Percentiles rank a stretch among this genome's conserved stretches.
These are phyloP conservation scores for Napeogenes sylphis DNA, from an alignment of 2,888 invertebrate genomes.

Conservation along the genomic window DNA sequence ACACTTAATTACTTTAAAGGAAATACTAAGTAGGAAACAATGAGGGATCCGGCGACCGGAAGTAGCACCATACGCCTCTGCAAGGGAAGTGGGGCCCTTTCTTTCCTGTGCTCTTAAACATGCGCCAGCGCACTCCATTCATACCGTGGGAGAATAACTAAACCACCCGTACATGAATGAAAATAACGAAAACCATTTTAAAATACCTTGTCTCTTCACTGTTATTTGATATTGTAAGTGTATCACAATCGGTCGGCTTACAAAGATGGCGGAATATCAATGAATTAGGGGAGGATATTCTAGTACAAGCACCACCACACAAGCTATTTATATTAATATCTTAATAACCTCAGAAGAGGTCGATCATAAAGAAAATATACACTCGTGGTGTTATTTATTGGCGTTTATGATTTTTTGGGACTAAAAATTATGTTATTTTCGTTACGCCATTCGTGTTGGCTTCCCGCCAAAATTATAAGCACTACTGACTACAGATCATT, in stretches of 20 bases:
- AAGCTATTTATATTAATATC: conserved; percentile 47
- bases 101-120: conserved; percentile 53
- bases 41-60: conserved; percentile 69
- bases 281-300: conserved; percentile 52
- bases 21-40: conserved; percentile 70
- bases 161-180: conserved; percentile 66
- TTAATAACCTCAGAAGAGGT: conserved; percentile 25
- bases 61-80: conserved; percentile 64
- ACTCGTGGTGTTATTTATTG: conserved; percentile 2
- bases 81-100: conserved; percentile 71
- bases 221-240: conserved; percentile 43
- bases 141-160: conserved; percentile 66
- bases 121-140: conserved; percentile 37
- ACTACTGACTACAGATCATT: too few species aligned
- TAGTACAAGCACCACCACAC: conserved; percentile 44
- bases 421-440: too few species aligned
- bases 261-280: conserved; percentile 45
- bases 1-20: conserved; percentile 44
- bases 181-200: conserved; percentile 52
- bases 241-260: conserved; percentile 49
- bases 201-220: conserved; percentile 43
- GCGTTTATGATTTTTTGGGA: conserved; percentile 17
- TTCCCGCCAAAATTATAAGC: too few species aligned
- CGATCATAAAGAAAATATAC: conserved; percentile 11
- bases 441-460: too few species aligned